Evolutionary conservation across 1,140 invertebrate species (phyloP).

Genomic region (Catajapyx aquilonaris): DNA sequence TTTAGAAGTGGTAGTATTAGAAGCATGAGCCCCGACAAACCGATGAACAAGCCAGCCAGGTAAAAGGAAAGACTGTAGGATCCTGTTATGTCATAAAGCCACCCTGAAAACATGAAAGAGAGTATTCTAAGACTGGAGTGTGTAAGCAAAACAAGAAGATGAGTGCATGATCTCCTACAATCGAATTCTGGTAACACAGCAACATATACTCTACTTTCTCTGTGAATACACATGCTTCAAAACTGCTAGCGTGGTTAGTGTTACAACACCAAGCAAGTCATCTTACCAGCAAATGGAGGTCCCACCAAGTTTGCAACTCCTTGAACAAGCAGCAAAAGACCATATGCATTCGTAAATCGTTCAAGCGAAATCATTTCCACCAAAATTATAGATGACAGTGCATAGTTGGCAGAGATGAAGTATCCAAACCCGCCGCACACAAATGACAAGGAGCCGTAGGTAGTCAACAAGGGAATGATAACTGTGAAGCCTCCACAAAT

Average conservation of each 20-base stretch:
- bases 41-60: constrained; percentile 62
- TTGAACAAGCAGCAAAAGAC: constrained; percentile 64
- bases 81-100: constrained; percentile 53
- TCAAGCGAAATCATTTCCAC: constrained; percentile 68
- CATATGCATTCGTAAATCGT: constrained; percentile 74
- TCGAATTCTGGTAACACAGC: neutral
- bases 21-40: constrained; percentile 57
- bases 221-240: neutral
- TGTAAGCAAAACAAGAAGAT: no score
- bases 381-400: constrained; percentile 62
- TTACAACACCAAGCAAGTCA: neutral
- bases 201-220: neutral
- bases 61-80: constrained; percentile 70
- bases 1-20: constrained; percentile 35
- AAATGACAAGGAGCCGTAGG: constrained; percentile 35
- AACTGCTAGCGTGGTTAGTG: constrained; percentile 9
- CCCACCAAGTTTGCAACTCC: constrained; percentile 72
- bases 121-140: neutral
- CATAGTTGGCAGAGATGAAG: constrained; percentile 71
- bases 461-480: constrained; percentile 41
- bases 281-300: constrained; percentile 56
- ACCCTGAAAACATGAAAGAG: constrained; percentile 34
- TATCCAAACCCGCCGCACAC: constrained; percentile 54
- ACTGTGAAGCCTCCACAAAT: constrained; percentile 47
- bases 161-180: no score